Conservation (phyloP, 2,888 invertebrate species). For the Litoditis marina region DNA sequence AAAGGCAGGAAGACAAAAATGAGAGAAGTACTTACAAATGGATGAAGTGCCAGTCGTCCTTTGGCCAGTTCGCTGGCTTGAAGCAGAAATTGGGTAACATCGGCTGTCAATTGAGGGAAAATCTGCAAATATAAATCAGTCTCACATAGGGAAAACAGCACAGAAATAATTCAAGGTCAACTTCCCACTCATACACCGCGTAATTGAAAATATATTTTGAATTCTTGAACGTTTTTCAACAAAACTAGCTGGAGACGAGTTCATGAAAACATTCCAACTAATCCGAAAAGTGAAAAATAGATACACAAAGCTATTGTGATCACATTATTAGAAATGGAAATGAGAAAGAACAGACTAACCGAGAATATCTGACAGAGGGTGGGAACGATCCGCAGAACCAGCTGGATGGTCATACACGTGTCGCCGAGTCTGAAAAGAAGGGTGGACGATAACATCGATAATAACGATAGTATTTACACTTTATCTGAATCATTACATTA, state of each 20-base stretch:
- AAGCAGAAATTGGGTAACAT: constrained; percentile 13
- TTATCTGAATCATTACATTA: too few relatives aligned
- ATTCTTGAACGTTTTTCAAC: too few relatives aligned
- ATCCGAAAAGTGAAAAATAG: too few relatives aligned
- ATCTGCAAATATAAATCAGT: constrained; percentile 7
- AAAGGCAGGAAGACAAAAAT: not conserved
- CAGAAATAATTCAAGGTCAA: constrained; percentile 5
- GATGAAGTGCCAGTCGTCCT: constrained; percentile 8
- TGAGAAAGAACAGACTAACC: too few relatives aligned
- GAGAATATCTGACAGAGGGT: too few relatives aligned
- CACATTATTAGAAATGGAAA: too few relatives aligned
- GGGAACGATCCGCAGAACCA: constrained; percentile 9
- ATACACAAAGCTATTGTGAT: too few relatives aligned
- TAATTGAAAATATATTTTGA: too few relatives aligned
- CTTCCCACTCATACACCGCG: too few relatives aligned
- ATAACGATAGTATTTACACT: not conserved
- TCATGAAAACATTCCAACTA: too few relatives aligned
- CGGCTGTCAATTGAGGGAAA: constrained; percentile 17
- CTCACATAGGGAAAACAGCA: not conserved
- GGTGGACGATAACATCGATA: too few relatives aligned
- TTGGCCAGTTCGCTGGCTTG: constrained; percentile 10
- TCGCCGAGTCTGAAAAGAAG: constrained; percentile 14
- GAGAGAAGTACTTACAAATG: constrained; percentile 6
- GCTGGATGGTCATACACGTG: constrained; percentile 5
- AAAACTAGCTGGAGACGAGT: too few relatives aligned